Evolutionary conservation across 2,113 vertebrate genomes (phyloP).

Genomic region (Poeciliopsis turrubarensis): DNA sequence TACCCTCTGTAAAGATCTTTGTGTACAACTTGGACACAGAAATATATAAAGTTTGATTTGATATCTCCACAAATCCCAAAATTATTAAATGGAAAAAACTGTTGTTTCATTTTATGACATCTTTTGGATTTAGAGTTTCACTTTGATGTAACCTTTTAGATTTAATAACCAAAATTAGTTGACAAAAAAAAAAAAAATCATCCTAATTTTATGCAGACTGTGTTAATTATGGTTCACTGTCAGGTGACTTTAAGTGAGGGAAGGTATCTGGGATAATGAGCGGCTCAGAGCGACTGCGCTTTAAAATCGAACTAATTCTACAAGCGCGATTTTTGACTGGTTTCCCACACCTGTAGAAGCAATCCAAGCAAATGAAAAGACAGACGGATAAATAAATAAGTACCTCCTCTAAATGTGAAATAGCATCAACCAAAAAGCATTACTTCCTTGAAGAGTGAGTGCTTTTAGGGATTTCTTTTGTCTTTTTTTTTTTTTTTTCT

Average conservation of each 20-base stretch:
- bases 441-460: slow-evolving; percentile 74
- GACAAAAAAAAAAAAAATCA: too few relatives aligned
- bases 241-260: not conserved
- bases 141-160: too few relatives aligned
- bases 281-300: slow-evolving; percentile 41
- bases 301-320: slow-evolving; percentile 53
- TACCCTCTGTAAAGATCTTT: too few relatives aligned
- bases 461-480: slow-evolving; percentile 72
- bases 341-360: slow-evolving; percentile 47
- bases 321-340: slow-evolving; percentile 46
- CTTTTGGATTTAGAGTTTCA: too few relatives aligned
- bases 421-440: slow-evolving; percentile 66
- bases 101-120: too few relatives aligned
- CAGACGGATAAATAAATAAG: slow-evolving; percentile 72
- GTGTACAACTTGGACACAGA: too few relatives aligned
- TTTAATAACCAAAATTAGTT: too few relatives aligned
- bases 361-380: slow-evolving; percentile 65
- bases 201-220: too few relatives aligned
- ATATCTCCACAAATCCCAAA: too few relatives aligned
- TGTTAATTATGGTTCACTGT: too few relatives aligned
- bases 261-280: slow-evolving; percentile 10
- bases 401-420: slow-evolving; percentile 67
- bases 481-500: slow-evolving; percentile 10
- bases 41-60: too few relatives aligned
- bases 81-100: too few relatives aligned